Evolutionary conservation across 2,113 vertebrate species (phyloP).

Genomic region (Theristicus caerulescens): DNA sequence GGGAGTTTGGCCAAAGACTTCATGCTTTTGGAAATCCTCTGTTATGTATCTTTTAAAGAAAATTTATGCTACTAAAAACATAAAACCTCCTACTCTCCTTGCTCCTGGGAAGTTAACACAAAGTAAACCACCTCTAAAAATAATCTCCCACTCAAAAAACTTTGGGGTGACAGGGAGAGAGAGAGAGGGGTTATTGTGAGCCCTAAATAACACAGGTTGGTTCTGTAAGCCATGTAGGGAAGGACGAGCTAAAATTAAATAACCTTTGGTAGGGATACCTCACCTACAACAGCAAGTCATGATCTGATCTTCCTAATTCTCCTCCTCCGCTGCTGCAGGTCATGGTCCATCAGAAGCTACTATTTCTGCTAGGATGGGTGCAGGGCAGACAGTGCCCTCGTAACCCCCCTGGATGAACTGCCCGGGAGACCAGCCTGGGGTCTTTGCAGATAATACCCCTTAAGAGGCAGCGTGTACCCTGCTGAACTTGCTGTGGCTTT

Average conservation of each 20-base stretch:
- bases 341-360: background rate
- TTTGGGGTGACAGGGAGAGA: background rate
- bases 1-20: background rate
- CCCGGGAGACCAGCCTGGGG: background rate
- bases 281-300: background rate
- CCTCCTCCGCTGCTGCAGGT: background rate
- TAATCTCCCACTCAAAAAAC: constrained; percentile 8
- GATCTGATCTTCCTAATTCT: constrained; percentile 53
- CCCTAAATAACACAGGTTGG: background rate
- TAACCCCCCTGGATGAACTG: background rate
- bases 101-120: background rate
- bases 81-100: background rate
- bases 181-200: background rate
- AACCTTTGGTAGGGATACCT: constrained; percentile 17
- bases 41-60: background rate
- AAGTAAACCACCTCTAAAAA: background rate
- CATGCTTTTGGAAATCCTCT: background rate
- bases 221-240: background rate
- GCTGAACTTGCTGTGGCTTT: background rate
- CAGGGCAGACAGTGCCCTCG: background rate
- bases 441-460: background rate
- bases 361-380: background rate
- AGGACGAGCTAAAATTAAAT: constrained; percentile 40
- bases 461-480: background rate
- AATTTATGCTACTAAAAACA: background rate